Evolutionary conservation across 2,797 vertebrate genomes (phyloP).

Genomic region (Cossypha dichroa): DNA sequence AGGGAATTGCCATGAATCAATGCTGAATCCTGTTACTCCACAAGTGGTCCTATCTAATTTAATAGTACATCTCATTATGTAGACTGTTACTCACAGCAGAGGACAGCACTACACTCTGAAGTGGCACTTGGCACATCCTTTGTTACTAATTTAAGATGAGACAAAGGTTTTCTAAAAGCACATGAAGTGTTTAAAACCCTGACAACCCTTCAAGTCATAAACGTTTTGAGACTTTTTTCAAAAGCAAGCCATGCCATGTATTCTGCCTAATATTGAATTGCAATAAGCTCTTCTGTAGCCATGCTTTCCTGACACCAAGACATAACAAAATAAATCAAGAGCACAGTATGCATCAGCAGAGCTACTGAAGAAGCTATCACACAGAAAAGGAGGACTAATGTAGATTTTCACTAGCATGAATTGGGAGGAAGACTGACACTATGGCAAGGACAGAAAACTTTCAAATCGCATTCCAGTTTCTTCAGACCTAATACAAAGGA

Average conservation of each 20-base stretch:
- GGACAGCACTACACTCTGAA: background rate
- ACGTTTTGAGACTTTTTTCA: background rate
- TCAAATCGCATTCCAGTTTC: background rate
- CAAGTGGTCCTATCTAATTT: background rate
- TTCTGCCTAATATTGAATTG: background rate
- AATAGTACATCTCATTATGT: background rate
- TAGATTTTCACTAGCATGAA: background rate
- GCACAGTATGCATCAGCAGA: background rate
- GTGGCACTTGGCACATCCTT: background rate
- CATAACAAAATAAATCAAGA: background rate
- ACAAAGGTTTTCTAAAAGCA: background rate
- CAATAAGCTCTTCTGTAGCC: background rate
- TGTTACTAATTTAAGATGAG: background rate
- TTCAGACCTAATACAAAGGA: background rate
- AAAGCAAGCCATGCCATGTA: background rate
- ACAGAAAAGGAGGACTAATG: background rate
- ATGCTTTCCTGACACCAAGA: background rate
- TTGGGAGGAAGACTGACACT: background rate
- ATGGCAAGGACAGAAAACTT: background rate
- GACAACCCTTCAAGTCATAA: background rate
- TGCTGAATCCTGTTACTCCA: background rate
- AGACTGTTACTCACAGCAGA: background rate
- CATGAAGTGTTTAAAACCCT: background rate
- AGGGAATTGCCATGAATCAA: background rate
- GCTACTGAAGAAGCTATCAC: background rate